These are phyloP conservation scores for Drosophila dives DNA, from an alignment of 2,888 invertebrate species.

Conservation along the genomic window DNA sequence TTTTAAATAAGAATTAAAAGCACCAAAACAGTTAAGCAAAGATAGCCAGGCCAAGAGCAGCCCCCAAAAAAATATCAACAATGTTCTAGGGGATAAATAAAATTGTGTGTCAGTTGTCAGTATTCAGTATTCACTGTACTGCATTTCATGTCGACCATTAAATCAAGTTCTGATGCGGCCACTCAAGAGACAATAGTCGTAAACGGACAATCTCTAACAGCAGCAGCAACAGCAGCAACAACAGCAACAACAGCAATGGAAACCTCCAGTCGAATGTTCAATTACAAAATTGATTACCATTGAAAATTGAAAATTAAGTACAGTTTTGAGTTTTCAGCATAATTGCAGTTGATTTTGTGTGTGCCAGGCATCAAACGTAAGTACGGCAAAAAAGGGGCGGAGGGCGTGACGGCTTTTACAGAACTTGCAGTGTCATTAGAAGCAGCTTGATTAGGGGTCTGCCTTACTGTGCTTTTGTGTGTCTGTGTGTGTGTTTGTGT, in stretches of 20 bases:
- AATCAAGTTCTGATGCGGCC: constrained; percentile 39
- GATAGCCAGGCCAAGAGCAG: not conserved
- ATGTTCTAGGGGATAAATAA: constrained; percentile 8
- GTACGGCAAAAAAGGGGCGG: not conserved
- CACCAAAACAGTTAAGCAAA: constrained; percentile 43
- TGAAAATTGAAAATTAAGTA: constrained; percentile 77
- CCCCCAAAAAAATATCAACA: not conserved
- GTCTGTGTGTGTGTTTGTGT: constrained; percentile 1
- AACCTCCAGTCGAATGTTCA: constrained; percentile 67
- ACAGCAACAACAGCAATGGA: constrained; percentile 28
- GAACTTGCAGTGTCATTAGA: constrained; percentile 77
- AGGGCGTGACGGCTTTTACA: constrained; percentile 20
- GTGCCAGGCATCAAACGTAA: constrained; percentile 13
- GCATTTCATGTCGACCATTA: constrained; percentile 48
- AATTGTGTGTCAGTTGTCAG: constrained; percentile 17
- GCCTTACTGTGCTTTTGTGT: constrained; percentile 15
- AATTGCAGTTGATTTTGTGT: constrained; percentile 72
- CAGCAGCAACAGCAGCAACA: constrained; percentile 4
- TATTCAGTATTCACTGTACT: constrained; percentile 13
- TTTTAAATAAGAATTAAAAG: constrained; percentile 75
- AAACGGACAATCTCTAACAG: constrained; percentile 19
- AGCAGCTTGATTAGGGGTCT: constrained; percentile 53
- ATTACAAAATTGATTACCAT: constrained; percentile 78
- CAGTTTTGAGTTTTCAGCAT: constrained; percentile 77
- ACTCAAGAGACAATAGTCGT: constrained; percentile 42